Conservation (phyloP, 2,888 invertebrate species). For the Sepioteuthis lessoniana region DNA sequence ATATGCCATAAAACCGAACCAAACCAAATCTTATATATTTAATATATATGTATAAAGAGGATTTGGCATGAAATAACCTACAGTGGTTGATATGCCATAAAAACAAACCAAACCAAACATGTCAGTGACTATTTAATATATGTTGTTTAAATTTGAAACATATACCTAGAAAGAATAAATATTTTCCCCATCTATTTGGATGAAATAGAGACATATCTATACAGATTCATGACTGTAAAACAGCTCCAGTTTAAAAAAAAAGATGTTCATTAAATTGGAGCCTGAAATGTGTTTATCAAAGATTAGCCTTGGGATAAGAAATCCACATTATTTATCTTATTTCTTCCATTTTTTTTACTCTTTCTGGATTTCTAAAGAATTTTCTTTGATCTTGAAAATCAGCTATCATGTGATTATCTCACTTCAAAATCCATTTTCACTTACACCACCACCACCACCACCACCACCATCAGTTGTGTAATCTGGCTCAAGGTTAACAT, state of each 20-base stretch:
- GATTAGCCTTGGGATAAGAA: background rate
- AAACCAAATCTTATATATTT: no score
- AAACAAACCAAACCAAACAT: no score
- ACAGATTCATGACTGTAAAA: background rate
- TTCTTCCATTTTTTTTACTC: background rate
- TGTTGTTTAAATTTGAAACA: no score
- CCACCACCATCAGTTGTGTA: background rate
- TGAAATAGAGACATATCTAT: no score
- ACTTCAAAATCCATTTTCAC: background rate
- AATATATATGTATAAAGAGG: no score
- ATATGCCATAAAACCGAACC: no score
- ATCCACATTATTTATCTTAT: background rate
- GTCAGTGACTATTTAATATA: no score
- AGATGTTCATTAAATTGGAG: background rate
- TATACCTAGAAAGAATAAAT: no score
- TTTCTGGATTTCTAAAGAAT: background rate
- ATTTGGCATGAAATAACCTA: no score
- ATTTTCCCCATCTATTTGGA: no score
- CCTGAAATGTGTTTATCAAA: background rate
- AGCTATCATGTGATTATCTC: background rate
- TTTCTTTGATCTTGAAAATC: background rate
- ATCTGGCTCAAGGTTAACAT: no score
- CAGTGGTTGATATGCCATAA: no score
- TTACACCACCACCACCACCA: background rate
- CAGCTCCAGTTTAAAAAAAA: background rate